Evolutionary conservation across 1,140 invertebrate species (phyloP), one percentile per base, ranked within the genome.

Genomic region (Pomacea maculata): DNA sequence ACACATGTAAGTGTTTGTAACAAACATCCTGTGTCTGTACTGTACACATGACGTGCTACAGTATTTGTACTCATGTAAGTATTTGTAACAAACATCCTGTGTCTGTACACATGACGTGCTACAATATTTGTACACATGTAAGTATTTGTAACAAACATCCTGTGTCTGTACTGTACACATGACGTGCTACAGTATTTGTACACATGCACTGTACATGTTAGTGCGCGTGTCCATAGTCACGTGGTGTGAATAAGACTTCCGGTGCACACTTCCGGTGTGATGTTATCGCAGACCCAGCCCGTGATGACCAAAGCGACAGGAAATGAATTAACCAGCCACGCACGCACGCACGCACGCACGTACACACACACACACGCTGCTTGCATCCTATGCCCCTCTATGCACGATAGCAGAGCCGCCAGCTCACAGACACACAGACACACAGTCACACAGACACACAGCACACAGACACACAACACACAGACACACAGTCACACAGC

Each of bases 381-480:
- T 25, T 25, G 25, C 25, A 25, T 25, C 25, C 25, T 25, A 0
- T 25, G 25, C 25, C 25, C 25, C 25, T 25, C 25, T 25, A n/a
- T 34, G n/a, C 8, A 71, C 68, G n/a, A n/a, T 29, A n/a, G 45
- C 68, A n/a, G n/a, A n/a, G n/a, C 25, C 68, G 45, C 68, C 25
- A 14, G n/a, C 68, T 9, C 68, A n/a, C 68, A 71, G n/a, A 71
- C 68, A n/a, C 68, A 8, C 68, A 7, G n/a, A 2, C 68, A 71
- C 4, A 71, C 34, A 70, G 9, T 14, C 21, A 15, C 68, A 70
- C 25, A 25, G 25, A 25, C 25, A 25, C 25, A 25, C 71, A 45
- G 29, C n/a, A 72, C 71, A 72, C 29, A 72, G 8, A 72, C 71
- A 72, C 71, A 72, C 1, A 1, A 72, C 71, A 72, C n/a, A 72